Evolutionary conservation across 2,888 invertebrate species (phyloP).

Genomic region (Ophion ellenae): DNA sequence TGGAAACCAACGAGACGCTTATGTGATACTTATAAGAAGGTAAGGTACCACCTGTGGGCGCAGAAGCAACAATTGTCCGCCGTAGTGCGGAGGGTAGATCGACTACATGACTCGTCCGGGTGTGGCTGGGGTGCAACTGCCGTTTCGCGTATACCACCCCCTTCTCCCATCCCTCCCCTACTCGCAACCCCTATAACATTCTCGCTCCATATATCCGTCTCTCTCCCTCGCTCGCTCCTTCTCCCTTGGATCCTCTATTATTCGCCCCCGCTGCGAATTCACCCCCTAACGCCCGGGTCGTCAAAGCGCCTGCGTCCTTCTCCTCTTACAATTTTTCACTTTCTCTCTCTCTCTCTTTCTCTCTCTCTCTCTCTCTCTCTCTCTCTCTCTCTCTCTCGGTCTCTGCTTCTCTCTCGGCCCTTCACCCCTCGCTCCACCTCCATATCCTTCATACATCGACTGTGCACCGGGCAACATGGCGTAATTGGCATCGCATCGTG

Average conservation of each 20-base stretch:
- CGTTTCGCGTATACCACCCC: slow-evolving; percentile 71
- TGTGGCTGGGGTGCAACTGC: slow-evolving; percentile 82
- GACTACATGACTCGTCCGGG: slow-evolving; percentile 84
- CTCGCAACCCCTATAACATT: slow-evolving; percentile 44
- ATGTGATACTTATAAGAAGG: slow-evolving; percentile 71
- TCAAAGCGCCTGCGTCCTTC: slow-evolving; percentile 76
- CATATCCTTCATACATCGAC: neutral
- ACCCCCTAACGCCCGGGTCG: slow-evolving; percentile 72
- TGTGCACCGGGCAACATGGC: neutral
- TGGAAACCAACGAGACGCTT: slow-evolving; percentile 33
- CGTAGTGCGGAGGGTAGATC: slow-evolving; percentile 83
- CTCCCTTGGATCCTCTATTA: slow-evolving; percentile 65
- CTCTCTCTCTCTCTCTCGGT: neutral
- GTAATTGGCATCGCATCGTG: neutral
- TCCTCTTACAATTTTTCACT: slow-evolving; percentile 26
- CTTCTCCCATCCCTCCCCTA: slow-evolving; percentile 58
- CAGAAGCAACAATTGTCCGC: slow-evolving; percentile 84
- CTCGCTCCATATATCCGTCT: slow-evolving; percentile 31
- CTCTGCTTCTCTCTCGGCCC: too few species aligned
- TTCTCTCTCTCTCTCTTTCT: neutral
- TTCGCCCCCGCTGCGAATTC: slow-evolving; percentile 69
- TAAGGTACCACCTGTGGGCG: slow-evolving; percentile 83
- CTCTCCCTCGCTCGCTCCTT: neutral
- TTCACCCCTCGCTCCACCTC: too few species aligned
- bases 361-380: neutral